Percentiles rank a stretch among this genome's conserved stretches.
Conservation (phyloP, 2,888 invertebrate species). For the Orchestes rusci region DNA sequence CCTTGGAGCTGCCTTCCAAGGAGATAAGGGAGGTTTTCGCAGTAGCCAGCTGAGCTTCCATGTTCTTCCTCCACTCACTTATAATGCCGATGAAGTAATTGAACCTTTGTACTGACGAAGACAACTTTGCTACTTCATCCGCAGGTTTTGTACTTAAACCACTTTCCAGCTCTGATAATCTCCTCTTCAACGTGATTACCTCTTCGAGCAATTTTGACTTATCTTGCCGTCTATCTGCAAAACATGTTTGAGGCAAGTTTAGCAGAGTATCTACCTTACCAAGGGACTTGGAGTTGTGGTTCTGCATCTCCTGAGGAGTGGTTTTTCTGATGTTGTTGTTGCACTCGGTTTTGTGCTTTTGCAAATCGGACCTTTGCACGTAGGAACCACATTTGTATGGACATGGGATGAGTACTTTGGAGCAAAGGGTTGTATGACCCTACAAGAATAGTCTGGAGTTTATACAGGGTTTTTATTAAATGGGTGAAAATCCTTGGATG, state of each 20-base stretch:
- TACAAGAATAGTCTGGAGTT: conserved; percentile 33
- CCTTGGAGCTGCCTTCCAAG: too few species aligned
- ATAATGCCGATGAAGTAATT: conserved; percentile 15
- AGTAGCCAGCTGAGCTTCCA: conserved; percentile 15
- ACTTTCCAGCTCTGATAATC: conserved; percentile 27
- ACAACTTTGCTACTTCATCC: neutral
- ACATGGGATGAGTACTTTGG: conserved; percentile 65
- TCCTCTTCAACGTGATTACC: conserved; percentile 26
- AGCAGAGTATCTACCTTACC: too few species aligned
- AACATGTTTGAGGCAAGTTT: too few species aligned
- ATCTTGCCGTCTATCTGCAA: conserved; percentile 1
- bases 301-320: neutral
- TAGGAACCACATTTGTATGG: conserved; percentile 63
- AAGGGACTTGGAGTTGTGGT: conserved; percentile 9
- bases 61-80: conserved; percentile 20
- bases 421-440: conserved; percentile 63
- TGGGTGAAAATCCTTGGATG: too few species aligned
- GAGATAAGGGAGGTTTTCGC: neutral
- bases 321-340: conserved; percentile 29
- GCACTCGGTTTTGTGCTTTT: conserved; percentile 50
- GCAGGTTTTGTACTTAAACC: neutral
- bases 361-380: conserved; percentile 57
- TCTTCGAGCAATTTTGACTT: conserved; percentile 23
- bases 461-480: too few species aligned
- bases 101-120: conserved; percentile 12